These are phyloP conservation scores for Hystrix brachyura DNA, from an alignment of 2,113 vertebrate species.

Conservation along the genomic window DNA sequence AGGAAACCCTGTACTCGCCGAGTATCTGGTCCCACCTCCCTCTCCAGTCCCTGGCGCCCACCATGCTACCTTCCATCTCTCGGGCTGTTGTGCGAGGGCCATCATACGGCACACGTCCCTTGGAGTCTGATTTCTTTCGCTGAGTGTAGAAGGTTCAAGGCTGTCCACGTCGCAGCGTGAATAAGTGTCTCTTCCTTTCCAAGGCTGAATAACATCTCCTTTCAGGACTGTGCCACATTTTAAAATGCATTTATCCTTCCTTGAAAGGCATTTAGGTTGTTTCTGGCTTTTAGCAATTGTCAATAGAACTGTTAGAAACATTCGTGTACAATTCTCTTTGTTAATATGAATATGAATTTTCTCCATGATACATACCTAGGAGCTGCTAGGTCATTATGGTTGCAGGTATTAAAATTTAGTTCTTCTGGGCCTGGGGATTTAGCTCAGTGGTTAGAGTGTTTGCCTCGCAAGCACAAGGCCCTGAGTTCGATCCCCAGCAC, in stretches of 20 bases:
- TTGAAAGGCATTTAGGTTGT: background rate
- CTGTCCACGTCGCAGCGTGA: accelerated
- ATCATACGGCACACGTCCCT: background rate
- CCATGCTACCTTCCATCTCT: background rate
- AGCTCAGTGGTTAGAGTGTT: too few relatives aligned
- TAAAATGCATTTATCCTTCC: background rate
- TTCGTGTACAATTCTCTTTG: background rate
- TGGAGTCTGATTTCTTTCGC: background rate
- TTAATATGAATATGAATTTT: background rate
- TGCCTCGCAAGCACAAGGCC: too few relatives aligned
- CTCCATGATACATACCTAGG: background rate
- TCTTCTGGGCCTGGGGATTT: background rate
- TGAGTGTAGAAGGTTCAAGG: background rate
- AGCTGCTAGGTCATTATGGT: background rate
- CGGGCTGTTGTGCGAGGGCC: background rate
- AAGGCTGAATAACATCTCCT: background rate
- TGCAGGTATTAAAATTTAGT: background rate
- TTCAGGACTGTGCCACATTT: background rate
- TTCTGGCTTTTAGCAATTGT: background rate
- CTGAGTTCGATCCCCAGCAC: too few relatives aligned
- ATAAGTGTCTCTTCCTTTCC: background rate
- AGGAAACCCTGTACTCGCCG: too few relatives aligned
- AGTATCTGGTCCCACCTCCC: background rate
- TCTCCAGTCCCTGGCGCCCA: background rate
- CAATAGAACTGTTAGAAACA: background rate